phyloP scores from a whole-genome alignment of 2,888 invertebrate species.

The Apotomis capreana region DNA sequence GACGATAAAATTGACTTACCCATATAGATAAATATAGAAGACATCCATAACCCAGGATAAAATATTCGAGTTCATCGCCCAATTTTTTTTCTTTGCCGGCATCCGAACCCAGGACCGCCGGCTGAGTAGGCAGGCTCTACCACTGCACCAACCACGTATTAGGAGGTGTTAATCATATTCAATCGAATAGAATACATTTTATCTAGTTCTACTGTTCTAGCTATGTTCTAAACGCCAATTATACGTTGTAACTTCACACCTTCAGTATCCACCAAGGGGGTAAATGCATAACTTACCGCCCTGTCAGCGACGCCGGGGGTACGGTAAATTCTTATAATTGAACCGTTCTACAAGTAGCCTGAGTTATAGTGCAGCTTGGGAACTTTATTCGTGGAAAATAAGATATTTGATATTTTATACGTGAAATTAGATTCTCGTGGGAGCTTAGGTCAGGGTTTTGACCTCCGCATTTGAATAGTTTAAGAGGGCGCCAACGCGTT shows the following conservation, averaged over 20 bases:
- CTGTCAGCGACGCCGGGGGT: slow-evolving; percentile 36
- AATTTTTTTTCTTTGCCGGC: too few relatives aligned
- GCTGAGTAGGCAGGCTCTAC: too few relatives aligned
- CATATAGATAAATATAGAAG: too few relatives aligned
- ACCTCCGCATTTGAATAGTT: background rate
- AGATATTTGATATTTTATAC: slow-evolving; percentile 32
- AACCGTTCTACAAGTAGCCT: slow-evolving; percentile 37
- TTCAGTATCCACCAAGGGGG: slow-evolving; percentile 23
- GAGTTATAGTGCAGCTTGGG: slow-evolving; percentile 32
- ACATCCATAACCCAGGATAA: too few relatives aligned
- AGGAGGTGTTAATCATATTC: too few relatives aligned
- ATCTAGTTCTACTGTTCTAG: too few relatives aligned
- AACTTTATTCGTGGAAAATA: slow-evolving; percentile 36
- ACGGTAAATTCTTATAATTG: slow-evolving; percentile 46
- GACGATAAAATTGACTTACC: too few relatives aligned
- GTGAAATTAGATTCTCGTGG: slow-evolving; percentile 21
- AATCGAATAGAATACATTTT: too few relatives aligned
- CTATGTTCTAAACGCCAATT: background rate
- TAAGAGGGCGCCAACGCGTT: too few relatives aligned
- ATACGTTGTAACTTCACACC: slow-evolving; percentile 25
- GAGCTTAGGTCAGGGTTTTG: background rate
- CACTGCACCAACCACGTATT: too few relatives aligned
- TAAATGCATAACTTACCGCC: slow-evolving; percentile 42
- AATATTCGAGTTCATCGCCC: too few relatives aligned
- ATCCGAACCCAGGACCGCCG: too few relatives aligned